Percentiles rank a stretch among this genome's conserved stretches.
phyloP scores from a whole-genome alignment of 35 echinoderm and acorn worm genomes.

The Anneissia japonica region DNA sequence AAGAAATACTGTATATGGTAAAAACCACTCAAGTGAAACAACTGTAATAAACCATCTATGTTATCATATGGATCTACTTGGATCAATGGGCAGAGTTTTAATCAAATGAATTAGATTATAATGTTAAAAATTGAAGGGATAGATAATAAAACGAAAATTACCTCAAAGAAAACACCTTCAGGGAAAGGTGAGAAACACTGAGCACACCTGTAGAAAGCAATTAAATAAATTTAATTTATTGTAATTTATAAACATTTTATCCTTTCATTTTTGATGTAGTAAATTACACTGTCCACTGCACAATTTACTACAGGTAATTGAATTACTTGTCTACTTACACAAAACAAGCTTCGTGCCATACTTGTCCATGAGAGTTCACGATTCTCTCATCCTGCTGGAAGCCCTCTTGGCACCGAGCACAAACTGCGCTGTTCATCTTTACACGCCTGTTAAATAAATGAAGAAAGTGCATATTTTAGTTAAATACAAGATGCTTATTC shows the following conservation, averaged over 20 bases:
- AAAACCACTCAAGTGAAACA: too few species aligned
- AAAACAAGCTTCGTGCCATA: slow-evolving; percentile 97
- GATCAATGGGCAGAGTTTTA: too few species aligned
- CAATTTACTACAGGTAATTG: background rate
- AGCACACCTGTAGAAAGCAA: slow-evolving; percentile 54
- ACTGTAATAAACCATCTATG: too few species aligned
- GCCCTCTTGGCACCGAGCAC: slow-evolving; percentile 75
- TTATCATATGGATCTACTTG: too few species aligned
- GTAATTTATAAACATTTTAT: background rate
- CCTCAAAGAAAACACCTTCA: slow-evolving; percentile 90
- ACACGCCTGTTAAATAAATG: background rate
- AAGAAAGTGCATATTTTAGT: background rate
- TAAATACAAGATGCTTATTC: background rate
- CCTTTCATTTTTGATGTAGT: background rate
- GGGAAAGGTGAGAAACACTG: slow-evolving; percentile 93
- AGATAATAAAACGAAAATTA: slow-evolving; percentile 8
- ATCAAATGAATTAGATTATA: too few species aligned
- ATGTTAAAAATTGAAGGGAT: too few species aligned
- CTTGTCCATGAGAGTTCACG: slow-evolving; percentile 84
- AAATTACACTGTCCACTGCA: background rate
- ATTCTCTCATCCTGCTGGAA: slow-evolving; percentile 80
- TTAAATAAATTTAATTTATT: slow-evolving; percentile 6
- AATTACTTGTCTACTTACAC: slow-evolving; percentile 67
- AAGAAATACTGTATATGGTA: too few species aligned
- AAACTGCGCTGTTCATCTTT: slow-evolving; percentile 29